Percentiles rank a stretch among this genome's conserved stretches.
These are phyloP conservation scores for Excalfactoria chinensis DNA, from an alignment of 2,113 vertebrate genomes.

Conservation along the genomic window DNA sequence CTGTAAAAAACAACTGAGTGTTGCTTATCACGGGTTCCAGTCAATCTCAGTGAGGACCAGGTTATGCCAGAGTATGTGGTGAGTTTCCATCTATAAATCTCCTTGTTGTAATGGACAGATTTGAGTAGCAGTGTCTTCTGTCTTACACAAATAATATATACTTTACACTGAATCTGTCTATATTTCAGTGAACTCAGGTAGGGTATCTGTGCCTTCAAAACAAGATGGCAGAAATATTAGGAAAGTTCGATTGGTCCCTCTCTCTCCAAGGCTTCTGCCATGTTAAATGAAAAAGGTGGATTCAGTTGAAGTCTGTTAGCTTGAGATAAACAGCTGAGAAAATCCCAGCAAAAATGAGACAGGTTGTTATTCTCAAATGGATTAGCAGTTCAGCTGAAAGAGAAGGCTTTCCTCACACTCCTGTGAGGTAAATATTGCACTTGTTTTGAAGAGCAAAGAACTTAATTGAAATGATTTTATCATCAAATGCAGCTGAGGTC, in stretches of 20 bases:
- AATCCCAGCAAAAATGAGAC: conserved; percentile 2
- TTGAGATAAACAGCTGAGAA: conserved; percentile 9
- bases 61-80: background rate
- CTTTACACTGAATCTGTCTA: accelerated
- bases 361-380: background rate
- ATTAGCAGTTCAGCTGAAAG: background rate
- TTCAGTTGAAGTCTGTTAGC: background rate
- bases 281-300: background rate
- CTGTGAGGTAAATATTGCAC: background rate
- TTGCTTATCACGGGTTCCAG: background rate
- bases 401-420: background rate
- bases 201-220: background rate
- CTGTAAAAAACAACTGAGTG: background rate
- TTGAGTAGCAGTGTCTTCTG: background rate
- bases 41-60: background rate
- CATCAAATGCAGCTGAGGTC: background rate
- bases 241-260: background rate
- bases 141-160: background rate
- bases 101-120: background rate
- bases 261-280: background rate
- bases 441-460: background rate
- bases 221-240: background rate
- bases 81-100: background rate
- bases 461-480: background rate
- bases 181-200: background rate